Evolutionary conservation across 2,888 invertebrate species (phyloP).

Genomic region (Synanthedon andrenaeformis): DNA sequence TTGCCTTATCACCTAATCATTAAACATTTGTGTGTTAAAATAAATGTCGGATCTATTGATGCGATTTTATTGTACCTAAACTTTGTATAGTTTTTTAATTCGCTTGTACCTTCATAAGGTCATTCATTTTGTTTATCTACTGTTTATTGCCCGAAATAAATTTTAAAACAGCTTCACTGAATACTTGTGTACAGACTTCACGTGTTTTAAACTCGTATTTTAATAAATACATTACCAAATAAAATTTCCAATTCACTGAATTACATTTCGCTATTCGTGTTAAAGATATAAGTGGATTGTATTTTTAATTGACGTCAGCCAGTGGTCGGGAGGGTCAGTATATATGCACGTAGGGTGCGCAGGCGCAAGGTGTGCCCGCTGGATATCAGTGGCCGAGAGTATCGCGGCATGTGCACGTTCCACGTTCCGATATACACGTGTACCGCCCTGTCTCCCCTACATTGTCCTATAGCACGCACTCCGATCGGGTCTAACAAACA

Average conservation of each 20-base stretch:
- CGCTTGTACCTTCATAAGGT: too few relatives aligned
- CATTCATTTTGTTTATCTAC: too few relatives aligned
- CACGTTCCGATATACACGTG: slow-evolving; percentile 52
- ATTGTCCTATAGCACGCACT: slow-evolving; percentile 29
- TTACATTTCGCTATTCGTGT: not conserved
- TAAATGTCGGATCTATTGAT: too few relatives aligned
- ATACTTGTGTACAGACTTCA: too few relatives aligned
- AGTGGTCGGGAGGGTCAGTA: slow-evolving; percentile 45
- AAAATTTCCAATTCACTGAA: not conserved
- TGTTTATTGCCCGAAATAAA: too few relatives aligned
- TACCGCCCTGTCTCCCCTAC: slow-evolving; percentile 26
- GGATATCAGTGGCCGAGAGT: slow-evolving; percentile 48
- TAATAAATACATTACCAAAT: too few relatives aligned
- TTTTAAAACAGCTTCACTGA: too few relatives aligned
- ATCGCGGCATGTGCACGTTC: slow-evolving; percentile 49
- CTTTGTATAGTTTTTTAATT: too few relatives aligned
- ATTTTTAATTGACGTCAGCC: slow-evolving; percentile 2
- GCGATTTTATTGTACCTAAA: too few relatives aligned
- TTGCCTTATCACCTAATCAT: too few relatives aligned
- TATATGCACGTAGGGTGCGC: slow-evolving; percentile 33
- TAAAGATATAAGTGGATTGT: not conserved
- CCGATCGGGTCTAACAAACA: slow-evolving; percentile 38
- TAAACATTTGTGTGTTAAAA: too few relatives aligned
- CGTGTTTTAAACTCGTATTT: too few relatives aligned
- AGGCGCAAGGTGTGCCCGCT: slow-evolving; percentile 57